Base-by-base conservation (phyloP, 2,888 invertebrate species). In the Stenodema calcarata region DNA sequence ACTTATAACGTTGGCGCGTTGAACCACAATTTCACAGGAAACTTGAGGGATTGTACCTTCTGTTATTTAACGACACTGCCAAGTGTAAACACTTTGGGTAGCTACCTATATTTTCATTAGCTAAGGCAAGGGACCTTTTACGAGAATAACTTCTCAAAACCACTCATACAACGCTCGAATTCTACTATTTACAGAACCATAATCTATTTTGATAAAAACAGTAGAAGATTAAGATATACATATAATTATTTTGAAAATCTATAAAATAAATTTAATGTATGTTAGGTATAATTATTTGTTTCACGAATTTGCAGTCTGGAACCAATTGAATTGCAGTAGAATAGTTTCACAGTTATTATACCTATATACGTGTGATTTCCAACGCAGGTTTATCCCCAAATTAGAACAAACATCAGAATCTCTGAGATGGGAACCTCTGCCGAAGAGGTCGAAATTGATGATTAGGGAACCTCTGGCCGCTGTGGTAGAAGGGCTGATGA, bases 381-480 rank as follows among this genome's bases (percentile, higher is more conserved):
- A 27, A 62, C n/a, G n/a, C n/a, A n/a, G n/a, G n/a, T n/a, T n/a
- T n/a, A n/a, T n/a, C n/a, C n/a, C n/a, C n/a, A n/a, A n/a, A n/a
- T 78, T 41, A 78, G 23, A 44, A 78, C 27, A 42, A 78, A 44
- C 44, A 62, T 82, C 82, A 82, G 18, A 82, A 82, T 23, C 82
- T 35, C 62, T 82, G 82, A 3, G 30, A 23, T n/a, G 82, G 82
- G 69, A 69, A 82, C 41, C 82, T 35, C 11, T 16, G 82, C 12
- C 82, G 82, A 14, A 16, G 70, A 11, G 50, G 80, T 27, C 80
- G 54, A 16, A 78, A 78, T 4, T 23, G 62, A 23, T 44, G 78
- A 27, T 6, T 18, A 6, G 9, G 18, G 41, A 82, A 82, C 18
- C 62, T 18, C 42, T 42, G 50, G 41, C 69, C 69, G 7, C 82